Percentiles rank a stretch among this genome's conserved stretches.
Conservation (phyloP, 2,888 invertebrate genomes). For the Coleophora deauratella region DNA sequence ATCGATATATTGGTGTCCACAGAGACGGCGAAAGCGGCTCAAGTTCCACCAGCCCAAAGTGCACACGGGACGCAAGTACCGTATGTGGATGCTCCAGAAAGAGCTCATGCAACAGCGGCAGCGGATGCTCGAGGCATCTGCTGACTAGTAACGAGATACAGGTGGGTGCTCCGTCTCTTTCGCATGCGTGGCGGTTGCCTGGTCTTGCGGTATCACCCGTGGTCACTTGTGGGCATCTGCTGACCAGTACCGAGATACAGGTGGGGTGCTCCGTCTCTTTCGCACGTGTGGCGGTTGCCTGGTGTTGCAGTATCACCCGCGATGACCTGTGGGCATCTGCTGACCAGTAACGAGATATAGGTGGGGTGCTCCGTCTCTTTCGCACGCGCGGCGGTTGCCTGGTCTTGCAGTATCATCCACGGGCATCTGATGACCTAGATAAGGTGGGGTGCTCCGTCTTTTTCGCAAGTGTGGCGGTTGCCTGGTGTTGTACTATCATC, state of each 20-base stretch:
- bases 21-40: conserved; percentile 84
- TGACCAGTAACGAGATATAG: conserved; percentile 77
- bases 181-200: too few relatives aligned
- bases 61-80: conserved; percentile 83
- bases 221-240: conserved; percentile 7
- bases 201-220: too few relatives aligned
- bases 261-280: conserved; percentile 79
- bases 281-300: conserved; percentile 71
- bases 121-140: conserved; percentile 71
- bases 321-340: conserved; percentile 69
- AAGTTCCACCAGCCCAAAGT: conserved; percentile 91
- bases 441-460: too few relatives aligned
- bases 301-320: conserved; percentile 62
- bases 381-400: too few relatives aligned
- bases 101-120: conserved; percentile 72
- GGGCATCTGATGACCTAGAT: too few relatives aligned
- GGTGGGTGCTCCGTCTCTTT: conserved; percentile 80
- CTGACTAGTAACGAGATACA: conserved; percentile 80
- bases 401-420: too few relatives aligned
- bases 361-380: too few relatives aligned
- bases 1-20: conserved; percentile 11
- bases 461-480: too few relatives aligned
- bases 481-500: too few relatives aligned
- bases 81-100: conserved; percentile 76
- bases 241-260: too few relatives aligned